Evolutionary conservation across 2,797 vertebrate genomes (phyloP), one percentile per base, ranked within the genome.

Genomic region (Carduelis carduelis): DNA sequence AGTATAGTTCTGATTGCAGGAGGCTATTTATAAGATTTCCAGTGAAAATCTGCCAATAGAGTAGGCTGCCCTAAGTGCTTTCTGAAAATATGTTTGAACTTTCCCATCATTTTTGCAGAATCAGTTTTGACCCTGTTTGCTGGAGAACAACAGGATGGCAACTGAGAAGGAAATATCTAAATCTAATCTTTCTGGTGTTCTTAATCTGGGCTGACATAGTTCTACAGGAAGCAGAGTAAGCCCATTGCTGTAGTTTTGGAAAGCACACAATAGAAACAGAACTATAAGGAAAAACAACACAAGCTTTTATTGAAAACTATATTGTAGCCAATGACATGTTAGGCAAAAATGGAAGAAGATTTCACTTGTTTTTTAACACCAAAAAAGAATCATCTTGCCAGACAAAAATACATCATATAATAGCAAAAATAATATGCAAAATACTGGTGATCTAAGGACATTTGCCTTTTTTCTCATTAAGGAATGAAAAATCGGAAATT

Each of bases 131-230:
- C 43, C 24, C 22, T 85, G 41, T 24, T 93, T 24, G 19, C 32
- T 87, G 39, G 14, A 83, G 15, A 88, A 89, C 59, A 89, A 90
- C n/a, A 69, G 64, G 17, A 77, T 68, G 35, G 53, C 35, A 89
- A 70, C n/a, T 68, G 23, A 88, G 61, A 94, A 95, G 34, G 61
- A 78, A 96, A 87, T 79, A 87, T 30, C 77, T 79, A 91, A 91
- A 87, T 74, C 35, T 94, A 78, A 82, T 91, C 57, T 87, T 95
- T 93, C 66, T 85, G 23, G 19, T 75, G 24, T 52, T 90, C 43
- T 71, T 85, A 87, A 72, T 79, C 68, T 85, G 47, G 6, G 24
- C 11, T 89, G 85, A 78, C 50, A 87, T 15, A 76, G 22, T 77
- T 93, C 41, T 83, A 46, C 41, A 83, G 53, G 64, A 95, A 87